These are phyloP conservation scores for Catamblyrhynchus diadema DNA, from an alignment of 2,797 vertebrate species.

Conservation along the genomic window DNA sequence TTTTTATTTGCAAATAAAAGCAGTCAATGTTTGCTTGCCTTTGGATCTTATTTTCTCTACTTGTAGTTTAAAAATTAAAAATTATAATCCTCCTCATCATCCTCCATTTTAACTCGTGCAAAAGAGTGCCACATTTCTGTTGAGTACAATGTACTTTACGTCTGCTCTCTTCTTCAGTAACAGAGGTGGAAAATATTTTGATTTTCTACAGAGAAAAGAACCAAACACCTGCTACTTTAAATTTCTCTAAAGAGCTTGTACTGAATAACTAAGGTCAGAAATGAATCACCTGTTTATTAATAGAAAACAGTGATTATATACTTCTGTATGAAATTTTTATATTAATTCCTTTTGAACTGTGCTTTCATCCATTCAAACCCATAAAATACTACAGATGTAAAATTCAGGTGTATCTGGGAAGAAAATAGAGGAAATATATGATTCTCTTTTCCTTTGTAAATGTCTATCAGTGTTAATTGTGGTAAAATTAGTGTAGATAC, in stretches of 20 bases:
- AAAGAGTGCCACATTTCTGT: background rate
- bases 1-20: background rate
- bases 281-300: background rate
- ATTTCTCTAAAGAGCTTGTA: background rate
- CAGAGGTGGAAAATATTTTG: background rate
- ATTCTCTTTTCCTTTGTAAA: background rate
- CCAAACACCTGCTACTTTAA: background rate
- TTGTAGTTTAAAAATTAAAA: background rate
- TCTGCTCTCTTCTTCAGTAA: background rate
- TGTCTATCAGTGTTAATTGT: background rate
- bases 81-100: background rate
- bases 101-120: background rate
- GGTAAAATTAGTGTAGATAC: background rate
- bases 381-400: background rate
- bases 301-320: background rate
- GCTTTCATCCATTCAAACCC: background rate
- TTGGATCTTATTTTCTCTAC: background rate
- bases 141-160: background rate
- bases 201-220: background rate
- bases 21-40: background rate
- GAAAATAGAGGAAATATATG: fast-evolving
- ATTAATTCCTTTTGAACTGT: background rate
- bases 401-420: background rate
- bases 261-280: background rate
- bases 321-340: background rate